Percentiles rank a stretch among this genome's conserved stretches.
These are phyloP conservation scores for Fulmarus glacialis DNA, from an alignment of 2,113 vertebrate genomes.

Conservation along the genomic window DNA sequence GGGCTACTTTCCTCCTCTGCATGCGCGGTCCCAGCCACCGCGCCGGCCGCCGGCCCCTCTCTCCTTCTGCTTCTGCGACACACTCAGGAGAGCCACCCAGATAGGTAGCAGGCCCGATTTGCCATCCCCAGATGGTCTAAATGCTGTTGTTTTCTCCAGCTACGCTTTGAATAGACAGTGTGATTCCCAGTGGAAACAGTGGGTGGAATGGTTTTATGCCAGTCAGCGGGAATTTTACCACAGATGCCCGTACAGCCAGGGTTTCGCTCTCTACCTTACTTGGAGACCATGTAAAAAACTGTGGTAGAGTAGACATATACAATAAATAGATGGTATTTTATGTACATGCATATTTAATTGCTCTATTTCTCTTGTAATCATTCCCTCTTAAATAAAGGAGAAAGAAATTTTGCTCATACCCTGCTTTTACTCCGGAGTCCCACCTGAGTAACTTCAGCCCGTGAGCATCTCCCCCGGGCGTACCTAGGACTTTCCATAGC, in stretches of 20 bases:
- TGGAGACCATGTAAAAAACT: background rate
- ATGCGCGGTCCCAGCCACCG: background rate
- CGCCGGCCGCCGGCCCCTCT: background rate
- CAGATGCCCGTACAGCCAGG: background rate
- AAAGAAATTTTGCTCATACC: background rate
- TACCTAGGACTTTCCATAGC: background rate
- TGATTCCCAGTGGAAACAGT: background rate
- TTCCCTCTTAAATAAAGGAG: background rate
- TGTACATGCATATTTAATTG: accelerated
- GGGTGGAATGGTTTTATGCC: background rate
- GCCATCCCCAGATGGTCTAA: slow-evolving; percentile 11
- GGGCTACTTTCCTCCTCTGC: slow-evolving; percentile 29
- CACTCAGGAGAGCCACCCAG: background rate
- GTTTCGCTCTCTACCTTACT: background rate
- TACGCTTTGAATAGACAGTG: background rate
- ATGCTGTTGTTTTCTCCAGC: background rate
- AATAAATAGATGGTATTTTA: accelerated
- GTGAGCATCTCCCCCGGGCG: accelerated
- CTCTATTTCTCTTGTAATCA: background rate
- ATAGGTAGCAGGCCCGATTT: background rate
- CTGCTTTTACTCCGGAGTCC: background rate
- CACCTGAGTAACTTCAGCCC: background rate
- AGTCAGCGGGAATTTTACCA: background rate
- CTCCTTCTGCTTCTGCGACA: background rate
- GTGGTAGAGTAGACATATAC: accelerated